Evolutionary conservation across 2,888 invertebrate species (phyloP).

Genomic region (Eilema sororculum): DNA sequence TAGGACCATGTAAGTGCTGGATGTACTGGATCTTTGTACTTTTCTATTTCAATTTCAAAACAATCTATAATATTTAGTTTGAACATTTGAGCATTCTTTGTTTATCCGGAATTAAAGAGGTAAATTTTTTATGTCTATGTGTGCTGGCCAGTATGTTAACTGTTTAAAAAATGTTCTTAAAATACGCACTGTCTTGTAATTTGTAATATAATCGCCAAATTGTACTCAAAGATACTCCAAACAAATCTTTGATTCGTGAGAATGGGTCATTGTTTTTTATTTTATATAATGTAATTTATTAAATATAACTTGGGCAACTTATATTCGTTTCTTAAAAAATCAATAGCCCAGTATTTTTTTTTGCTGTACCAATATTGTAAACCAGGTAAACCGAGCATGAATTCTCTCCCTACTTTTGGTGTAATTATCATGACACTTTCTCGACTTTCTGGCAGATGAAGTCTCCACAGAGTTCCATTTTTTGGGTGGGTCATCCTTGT

Average conservation of each 20-base stretch:
- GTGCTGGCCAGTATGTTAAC: too few species aligned
- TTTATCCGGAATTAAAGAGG: too few species aligned
- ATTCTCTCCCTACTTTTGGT: slow-evolving; percentile 12
- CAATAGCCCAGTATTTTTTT: slow-evolving; percentile 1
- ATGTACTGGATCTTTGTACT: too few species aligned
- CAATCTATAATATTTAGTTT: too few species aligned
- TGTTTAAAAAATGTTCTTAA: too few species aligned
- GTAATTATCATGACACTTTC: slow-evolving; percentile 3
- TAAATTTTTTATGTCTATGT: too few species aligned
- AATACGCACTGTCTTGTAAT: too few species aligned
- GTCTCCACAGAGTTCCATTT: neutral
- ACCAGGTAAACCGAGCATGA: slow-evolving; percentile 2
- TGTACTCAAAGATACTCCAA: slow-evolving; percentile 5
- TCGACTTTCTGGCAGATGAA: neutral
- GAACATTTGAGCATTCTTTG: too few species aligned
- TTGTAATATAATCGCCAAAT: too few species aligned
- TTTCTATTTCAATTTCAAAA: too few species aligned
- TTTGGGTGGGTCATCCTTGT: neutral
- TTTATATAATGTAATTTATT: slow-evolving; percentile 5
- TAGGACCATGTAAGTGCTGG: too few species aligned
- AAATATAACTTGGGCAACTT: neutral
- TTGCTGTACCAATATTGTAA: slow-evolving; percentile 1
- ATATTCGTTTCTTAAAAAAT: slow-evolving; percentile 6
- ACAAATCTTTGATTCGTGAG: slow-evolving; percentile 8
- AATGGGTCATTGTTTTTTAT: slow-evolving; percentile 2